phyloP scores from a whole-genome alignment of 2,797 vertebrate species.

The Neosilurus hyrtlii region DNA sequence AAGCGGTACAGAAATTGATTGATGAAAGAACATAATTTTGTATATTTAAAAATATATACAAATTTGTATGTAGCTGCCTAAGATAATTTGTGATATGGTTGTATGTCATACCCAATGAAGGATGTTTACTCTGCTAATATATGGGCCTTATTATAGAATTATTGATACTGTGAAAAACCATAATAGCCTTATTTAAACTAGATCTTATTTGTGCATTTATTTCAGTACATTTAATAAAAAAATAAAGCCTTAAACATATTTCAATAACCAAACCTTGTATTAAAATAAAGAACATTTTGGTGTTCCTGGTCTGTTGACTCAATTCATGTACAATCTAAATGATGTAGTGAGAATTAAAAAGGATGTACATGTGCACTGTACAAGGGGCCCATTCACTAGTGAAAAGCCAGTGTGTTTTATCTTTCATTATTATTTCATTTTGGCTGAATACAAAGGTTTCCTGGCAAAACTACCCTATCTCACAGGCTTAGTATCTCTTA shows the following conservation, averaged over 20 bases:
- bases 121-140: conserved; percentile 13
- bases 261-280: conserved; percentile 32
- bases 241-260: background rate
- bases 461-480: too few species aligned
- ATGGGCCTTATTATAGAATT: background rate
- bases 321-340: background rate
- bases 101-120: background rate
- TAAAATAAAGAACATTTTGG: conserved; percentile 20
- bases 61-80: background rate
- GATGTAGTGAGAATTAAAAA: background rate
- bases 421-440: too few species aligned
- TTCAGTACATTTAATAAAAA: background rate
- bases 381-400: background rate
- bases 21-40: too few species aligned
- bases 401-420: too few species aligned
- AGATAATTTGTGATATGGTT: background rate
- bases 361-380: background rate
- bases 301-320: background rate
- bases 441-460: too few species aligned
- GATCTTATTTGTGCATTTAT: conserved; percentile 16
- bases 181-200: conserved; percentile 1
- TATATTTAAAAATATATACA: background rate
- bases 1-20: too few species aligned
- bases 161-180: conserved; percentile 9
- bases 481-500: too few species aligned